These are phyloP conservation scores for Accipiter cooperii DNA, from an alignment of 2,113 vertebrate species.

Conservation along the genomic window DNA sequence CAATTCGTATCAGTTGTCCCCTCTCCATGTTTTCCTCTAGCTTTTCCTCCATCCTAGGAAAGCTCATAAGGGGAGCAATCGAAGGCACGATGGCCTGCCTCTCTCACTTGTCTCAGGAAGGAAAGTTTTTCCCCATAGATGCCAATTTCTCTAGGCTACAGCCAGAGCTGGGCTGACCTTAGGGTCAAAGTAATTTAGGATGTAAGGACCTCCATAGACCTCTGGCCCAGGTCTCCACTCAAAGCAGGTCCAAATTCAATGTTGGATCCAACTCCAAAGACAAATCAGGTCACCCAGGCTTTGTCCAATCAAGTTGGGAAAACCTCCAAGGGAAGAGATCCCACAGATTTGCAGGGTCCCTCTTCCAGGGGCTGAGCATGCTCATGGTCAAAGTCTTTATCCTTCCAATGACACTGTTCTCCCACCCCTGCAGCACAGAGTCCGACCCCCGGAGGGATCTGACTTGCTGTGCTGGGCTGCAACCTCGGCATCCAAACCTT, in stretches of 20 bases:
- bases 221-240: background rate
- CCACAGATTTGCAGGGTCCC: background rate
- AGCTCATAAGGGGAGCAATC: background rate
- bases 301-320: background rate
- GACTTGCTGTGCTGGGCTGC: background rate
- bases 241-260: background rate
- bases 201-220: background rate
- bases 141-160: background rate
- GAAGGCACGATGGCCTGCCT: background rate
- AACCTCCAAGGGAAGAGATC: background rate
- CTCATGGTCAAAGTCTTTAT: background rate
- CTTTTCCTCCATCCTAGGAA: background rate
- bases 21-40: background rate
- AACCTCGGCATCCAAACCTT: background rate
- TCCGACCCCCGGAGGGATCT: rapidly evolving
- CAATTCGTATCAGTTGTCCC: background rate
- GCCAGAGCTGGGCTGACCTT: background rate
- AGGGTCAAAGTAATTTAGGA: background rate
- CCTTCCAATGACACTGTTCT: background rate
- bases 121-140: background rate
- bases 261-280: background rate
- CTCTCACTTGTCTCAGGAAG: background rate
- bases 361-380: background rate
- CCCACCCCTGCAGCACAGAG: background rate
- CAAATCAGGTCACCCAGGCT: background rate